Evolutionary conservation across 1,140 invertebrate genomes (phyloP), one percentile per base, ranked within the genome.

Genomic region (Drosophila cardini): DNA sequence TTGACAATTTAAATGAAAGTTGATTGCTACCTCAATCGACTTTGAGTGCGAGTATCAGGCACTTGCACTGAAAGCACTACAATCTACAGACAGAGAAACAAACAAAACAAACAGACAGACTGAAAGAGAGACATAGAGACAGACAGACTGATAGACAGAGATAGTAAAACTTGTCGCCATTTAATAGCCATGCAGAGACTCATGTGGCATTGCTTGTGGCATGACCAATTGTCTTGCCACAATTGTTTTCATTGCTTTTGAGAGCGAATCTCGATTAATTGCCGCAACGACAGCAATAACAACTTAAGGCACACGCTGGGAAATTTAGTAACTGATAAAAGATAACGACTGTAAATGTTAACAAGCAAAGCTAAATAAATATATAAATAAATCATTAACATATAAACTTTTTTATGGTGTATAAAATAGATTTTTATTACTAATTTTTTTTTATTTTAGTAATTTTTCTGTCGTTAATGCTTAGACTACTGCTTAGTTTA

Each of bases 1-100:
- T 75, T 86, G 82, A 78, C 81, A 85, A 86, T 81, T 75, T 57
- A 67, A 82, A 86, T 72, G 83, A 85, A 85, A 85, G 81, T 85
- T 85, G 78, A 55, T 75, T 58, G 70, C 36, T 58, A 65, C 63
- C 69, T 58, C 32, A 34, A 72, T 48, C 46, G 6, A 26, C 6
- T 16, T 18, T 15, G 8, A 6, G 15, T 11, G 40, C 26, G 26
- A 11, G 18, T 40, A 13, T 32, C 40, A 34, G 6, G 36, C 65
- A 62, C 45, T 50, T 46, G 60, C 43, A 45, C 69, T 56, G 45
- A 50, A 69, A 61, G 34, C 61, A 46, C 53, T 38, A 40, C 34
- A 56, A 56, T n/a, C n/a, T n/a, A n/a, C n/a, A n/a, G n/a, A n/a
- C n/a, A 55, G 34, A 32, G 45, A 58, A 61, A 46, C 10, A 36